Evolutionary conservation across 2,113 vertebrate species (phyloP).

Genomic region (Lucifuga dentata): DNA sequence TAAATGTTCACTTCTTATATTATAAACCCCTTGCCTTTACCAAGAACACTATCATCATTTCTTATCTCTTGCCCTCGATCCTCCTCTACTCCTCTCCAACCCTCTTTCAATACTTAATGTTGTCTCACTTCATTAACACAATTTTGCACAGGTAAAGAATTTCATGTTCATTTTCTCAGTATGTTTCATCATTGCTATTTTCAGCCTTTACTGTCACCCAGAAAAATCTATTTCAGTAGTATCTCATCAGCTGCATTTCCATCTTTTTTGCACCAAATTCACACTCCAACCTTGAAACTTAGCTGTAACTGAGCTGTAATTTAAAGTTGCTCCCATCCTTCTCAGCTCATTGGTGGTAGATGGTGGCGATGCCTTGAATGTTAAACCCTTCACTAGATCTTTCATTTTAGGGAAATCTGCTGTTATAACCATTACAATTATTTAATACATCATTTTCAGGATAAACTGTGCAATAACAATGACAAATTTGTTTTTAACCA

Average conservation of each 20-base stretch:
- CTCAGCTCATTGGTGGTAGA: conserved; percentile 6
- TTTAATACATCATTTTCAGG: background rate
- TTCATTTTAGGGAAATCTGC: conserved; percentile 23
- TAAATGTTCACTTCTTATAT: conserved; percentile 36
- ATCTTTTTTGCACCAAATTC: conserved; percentile 24
- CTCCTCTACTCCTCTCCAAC: background rate
- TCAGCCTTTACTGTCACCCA: conserved; percentile 67
- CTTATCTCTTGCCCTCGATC: background rate
- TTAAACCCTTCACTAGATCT: conserved; percentile 23
- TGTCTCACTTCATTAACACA: conserved; percentile 76
- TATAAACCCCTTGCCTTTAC: conserved; percentile 8
- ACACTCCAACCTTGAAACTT: conserved; percentile 30
- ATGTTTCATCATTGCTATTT: conserved; percentile 69
- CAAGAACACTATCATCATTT: conserved; percentile 9
- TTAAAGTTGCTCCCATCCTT: conserved; percentile 16
- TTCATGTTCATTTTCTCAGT: conserved; percentile 61
- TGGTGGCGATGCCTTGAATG: too few species aligned
- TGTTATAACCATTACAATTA: conserved; percentile 22
- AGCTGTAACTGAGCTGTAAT: conserved; percentile 33
- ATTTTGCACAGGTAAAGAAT: conserved; percentile 58
- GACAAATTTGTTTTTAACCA: conserved; percentile 18
- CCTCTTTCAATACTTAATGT: conserved; percentile 71
- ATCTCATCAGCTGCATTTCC: conserved; percentile 34
- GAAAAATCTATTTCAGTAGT: conserved; percentile 48
- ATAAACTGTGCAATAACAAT: conserved; percentile 4